Base-by-base conservation (phyloP, 2,797 vertebrate species). In the Euthynnus affinis region DNA sequence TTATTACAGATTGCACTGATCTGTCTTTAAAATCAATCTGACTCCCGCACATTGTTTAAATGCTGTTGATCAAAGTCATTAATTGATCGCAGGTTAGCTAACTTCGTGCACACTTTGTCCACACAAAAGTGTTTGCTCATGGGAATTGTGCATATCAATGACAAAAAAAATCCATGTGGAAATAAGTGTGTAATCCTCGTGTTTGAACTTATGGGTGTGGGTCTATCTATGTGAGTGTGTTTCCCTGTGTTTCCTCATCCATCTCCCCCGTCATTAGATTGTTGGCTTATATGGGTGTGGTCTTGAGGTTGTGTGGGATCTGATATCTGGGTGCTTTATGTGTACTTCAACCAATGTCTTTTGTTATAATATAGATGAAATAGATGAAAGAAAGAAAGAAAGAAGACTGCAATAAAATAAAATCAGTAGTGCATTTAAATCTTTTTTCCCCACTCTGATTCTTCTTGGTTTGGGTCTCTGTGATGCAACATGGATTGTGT, bases 11-110 rank as follows among this genome's bases (percentile, higher is more conserved):
- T 89, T 72, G 65, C 76, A 3, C 56, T 52, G 76, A 88, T 86
- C 74, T 69, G 49, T 87, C 76, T 56, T 72, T 67, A 34, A 52
- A 87, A 91, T 92, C 91, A 91, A 87, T 91, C 82, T 66, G 71
- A 49, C 79, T 20, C 65, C 51, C 40, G 18, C 84, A 62, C 73
- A 78, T 78, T 82, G 80, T 85, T 89, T 89, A 87, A 92, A 88
- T 53, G 80, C 80, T 74, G 81, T 76, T 78, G 76, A 84, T 93
- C 87, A 92, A 89, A 91, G 82, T 71, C 86, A 83, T 89, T 89
- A 78, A 91, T 90, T 62, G 87, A 92, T 89, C 18, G 46, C 76
- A 64, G 78, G 76, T 78, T 86, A 46, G 61, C 67, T 58, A 53
- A 18, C 15, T 46, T 18, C 3, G 63, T 89, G 73, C 6, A 23